A percentile compares a stretch with the other conserved stretches of the same genome.
Evolutionary conservation across 2,888 invertebrate species (phyloP).

Genomic region (Netelia virgata): DNA sequence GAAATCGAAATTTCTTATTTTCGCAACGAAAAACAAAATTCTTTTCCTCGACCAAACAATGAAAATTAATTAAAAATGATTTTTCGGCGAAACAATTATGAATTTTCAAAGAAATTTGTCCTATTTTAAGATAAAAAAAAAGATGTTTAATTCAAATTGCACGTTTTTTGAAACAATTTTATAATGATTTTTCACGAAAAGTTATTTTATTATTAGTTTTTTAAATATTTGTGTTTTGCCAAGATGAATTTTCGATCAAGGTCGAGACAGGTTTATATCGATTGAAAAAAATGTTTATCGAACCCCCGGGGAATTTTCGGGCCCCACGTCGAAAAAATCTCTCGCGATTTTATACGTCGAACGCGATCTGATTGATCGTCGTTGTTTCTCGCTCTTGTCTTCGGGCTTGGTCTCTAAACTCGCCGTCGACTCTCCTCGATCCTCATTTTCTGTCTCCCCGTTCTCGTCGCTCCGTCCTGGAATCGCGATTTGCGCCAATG

Average conservation of each 20-base stretch:
- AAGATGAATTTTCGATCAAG: not conserved
- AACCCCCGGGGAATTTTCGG: not conserved
- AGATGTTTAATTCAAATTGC: no score
- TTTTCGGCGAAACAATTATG: no score
- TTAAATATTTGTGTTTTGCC: not conserved
- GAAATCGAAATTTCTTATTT: not conserved
- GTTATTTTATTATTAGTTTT: not conserved
- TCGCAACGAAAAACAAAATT: no score
- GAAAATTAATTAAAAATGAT: no score
- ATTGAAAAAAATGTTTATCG: not conserved
- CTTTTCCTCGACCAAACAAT: no score
- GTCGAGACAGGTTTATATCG: not conserved
- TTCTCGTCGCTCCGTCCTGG: conserved; percentile 18
- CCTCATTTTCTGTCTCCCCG: conserved; percentile 4
- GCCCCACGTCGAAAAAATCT: not conserved
- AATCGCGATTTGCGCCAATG: conserved; percentile 60
- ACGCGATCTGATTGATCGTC: conserved; percentile 9
- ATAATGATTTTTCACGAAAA: not conserved
- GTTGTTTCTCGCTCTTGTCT: not conserved
- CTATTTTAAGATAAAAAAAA: no score
- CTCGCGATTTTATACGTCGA: not conserved
- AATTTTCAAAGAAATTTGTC: no score
- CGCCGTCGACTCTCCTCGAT: not conserved
- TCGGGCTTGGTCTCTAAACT: not conserved
- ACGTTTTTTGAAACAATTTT: no score